Conservation (phyloP, 64 coral and sea anemone genomes). For the Hydrozoanthus tunicans region DNA sequence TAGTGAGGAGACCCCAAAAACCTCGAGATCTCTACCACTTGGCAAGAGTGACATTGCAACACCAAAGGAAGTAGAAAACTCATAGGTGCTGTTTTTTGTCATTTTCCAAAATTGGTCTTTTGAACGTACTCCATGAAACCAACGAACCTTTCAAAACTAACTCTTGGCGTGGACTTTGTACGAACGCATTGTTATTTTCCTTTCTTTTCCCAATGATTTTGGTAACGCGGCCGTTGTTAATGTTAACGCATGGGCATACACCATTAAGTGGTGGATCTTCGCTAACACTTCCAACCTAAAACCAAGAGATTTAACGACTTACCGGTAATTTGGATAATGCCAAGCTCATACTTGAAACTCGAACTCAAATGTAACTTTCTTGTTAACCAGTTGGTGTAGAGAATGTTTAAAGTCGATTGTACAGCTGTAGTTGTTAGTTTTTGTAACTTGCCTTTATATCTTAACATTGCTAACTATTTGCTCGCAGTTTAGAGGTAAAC, state of each 20-base stretch:
- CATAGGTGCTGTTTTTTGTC: too few relatives aligned
- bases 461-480: neutral
- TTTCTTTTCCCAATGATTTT: neutral
- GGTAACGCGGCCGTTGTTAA: neutral
- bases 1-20: too few relatives aligned
- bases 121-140: too few relatives aligned
- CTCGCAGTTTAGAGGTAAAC: neutral
- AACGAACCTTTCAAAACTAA: too few relatives aligned
- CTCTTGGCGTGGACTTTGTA: too few relatives aligned
- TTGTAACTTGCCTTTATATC: neutral
- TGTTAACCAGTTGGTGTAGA: neutral
- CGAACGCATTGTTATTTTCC: too few relatives aligned
- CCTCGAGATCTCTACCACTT: too few relatives aligned
- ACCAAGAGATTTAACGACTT: neutral
- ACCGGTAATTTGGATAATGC: neutral
- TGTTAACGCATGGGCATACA: neutral
- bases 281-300: neutral
- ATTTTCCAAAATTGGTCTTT: too few relatives aligned
- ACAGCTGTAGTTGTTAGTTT: neutral
- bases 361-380: conserved; percentile 35
- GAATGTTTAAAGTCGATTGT: neutral
- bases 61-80: too few relatives aligned
- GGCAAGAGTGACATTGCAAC: too few relatives aligned
- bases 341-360: conserved; percentile 37
- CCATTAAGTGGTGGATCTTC: neutral